Evolutionary conservation across 2,797 vertebrate genomes (phyloP).

Genomic region (Alexandromys oeconomus): DNA sequence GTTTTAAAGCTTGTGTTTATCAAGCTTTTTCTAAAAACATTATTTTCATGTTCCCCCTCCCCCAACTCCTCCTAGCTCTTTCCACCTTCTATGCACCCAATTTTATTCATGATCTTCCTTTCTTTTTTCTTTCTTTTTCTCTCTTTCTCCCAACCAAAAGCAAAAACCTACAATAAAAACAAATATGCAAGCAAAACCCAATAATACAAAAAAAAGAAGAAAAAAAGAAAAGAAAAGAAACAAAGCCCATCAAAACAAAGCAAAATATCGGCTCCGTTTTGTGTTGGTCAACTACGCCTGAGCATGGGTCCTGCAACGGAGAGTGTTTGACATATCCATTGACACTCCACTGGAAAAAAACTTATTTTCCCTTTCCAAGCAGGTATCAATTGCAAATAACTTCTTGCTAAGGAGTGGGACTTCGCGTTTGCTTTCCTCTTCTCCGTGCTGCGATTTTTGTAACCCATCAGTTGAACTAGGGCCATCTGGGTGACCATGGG

Average conservation of each 20-base stretch:
- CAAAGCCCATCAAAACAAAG: background rate
- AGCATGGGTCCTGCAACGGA: background rate
- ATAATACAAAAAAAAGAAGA: background rate
- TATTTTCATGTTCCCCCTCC: background rate
- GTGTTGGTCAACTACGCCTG: background rate
- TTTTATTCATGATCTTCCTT: background rate
- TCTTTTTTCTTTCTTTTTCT: background rate
- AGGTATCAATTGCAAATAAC: background rate
- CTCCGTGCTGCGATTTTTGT: background rate
- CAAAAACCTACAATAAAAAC: background rate
- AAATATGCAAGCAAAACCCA: background rate
- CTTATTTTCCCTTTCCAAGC: background rate
- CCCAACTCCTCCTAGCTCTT: background rate
- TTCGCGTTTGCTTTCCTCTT: background rate
- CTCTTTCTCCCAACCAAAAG: background rate
- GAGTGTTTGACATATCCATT: background rate
- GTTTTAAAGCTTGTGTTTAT: background rate
- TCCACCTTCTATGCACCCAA: background rate
- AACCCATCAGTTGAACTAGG: background rate
- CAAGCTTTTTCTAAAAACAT: background rate
- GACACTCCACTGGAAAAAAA: background rate
- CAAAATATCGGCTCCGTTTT: background rate
- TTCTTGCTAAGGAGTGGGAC: background rate
- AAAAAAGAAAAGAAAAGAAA: background rate
- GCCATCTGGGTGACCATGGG: background rate